These are phyloP conservation scores for Rotaria macrura DNA, from an alignment of 2,888 invertebrate genomes.

Conservation along the genomic window DNA sequence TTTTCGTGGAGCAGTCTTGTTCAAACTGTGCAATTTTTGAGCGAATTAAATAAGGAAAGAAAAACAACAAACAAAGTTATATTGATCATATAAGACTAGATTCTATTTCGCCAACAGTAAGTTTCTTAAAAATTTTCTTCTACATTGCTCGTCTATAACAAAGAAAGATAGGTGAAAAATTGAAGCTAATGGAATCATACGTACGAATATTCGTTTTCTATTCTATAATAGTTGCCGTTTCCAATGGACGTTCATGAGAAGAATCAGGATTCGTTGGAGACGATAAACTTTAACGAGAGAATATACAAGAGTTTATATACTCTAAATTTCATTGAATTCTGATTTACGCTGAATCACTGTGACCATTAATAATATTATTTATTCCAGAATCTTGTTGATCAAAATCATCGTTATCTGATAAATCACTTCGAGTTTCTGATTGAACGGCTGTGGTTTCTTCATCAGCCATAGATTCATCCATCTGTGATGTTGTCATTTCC, in stretches of 20 bases:
- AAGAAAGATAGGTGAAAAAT: not conserved
- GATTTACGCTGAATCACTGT: not conserved
- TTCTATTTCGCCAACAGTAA: not conserved
- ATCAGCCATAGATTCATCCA: not conserved
- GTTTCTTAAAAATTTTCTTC: not conserved
- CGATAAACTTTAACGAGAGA: not conserved
- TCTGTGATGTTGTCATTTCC: not conserved
- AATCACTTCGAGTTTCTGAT: not conserved
- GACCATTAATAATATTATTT: not conserved
- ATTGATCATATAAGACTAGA: not conserved
- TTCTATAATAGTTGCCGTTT: not conserved
- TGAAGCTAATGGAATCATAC: not conserved
- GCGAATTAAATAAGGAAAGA: not conserved
- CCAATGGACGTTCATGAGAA: not conserved
- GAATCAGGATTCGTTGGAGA: not conserved
- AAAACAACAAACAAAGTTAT: not conserved
- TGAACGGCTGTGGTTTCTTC: not conserved
- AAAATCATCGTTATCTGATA: not conserved
- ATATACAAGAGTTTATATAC: too few relatives aligned
- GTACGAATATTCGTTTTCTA: not conserved
- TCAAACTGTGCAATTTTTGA: not conserved
- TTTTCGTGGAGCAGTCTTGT: not conserved
- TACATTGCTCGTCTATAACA: not conserved
- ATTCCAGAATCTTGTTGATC: not conserved
- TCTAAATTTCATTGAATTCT: not conserved